Conservation (phyloP, 1,140 invertebrate genomes). For the Drosophila mojavensis region DNA sequence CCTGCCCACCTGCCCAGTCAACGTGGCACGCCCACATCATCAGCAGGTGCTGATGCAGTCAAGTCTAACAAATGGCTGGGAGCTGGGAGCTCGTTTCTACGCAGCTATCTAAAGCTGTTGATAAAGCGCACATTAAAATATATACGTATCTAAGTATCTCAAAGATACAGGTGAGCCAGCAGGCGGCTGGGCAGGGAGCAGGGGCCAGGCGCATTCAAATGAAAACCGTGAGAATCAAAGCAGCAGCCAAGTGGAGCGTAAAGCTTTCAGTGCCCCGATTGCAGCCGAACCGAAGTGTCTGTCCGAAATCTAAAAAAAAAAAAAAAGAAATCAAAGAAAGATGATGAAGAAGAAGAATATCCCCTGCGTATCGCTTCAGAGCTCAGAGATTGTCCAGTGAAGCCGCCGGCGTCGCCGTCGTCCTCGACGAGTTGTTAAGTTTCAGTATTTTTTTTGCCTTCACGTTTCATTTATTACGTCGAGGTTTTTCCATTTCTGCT, state of each 20-base stretch:
- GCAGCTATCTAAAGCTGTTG: conserved; percentile 73
- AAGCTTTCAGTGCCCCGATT: conserved; percentile 72
- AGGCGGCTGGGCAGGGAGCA: not conserved
- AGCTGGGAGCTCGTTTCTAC: conserved; percentile 7
- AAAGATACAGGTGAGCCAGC: conserved; percentile 57
- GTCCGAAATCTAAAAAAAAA: conserved; percentile 45
- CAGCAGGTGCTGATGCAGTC: conserved; percentile 42
- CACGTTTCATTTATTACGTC: conserved; percentile 75
- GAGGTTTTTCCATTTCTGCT: conserved; percentile 49
- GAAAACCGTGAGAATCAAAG: conserved; percentile 80
- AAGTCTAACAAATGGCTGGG: conserved; percentile 56
- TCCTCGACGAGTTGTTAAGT: conserved; percentile 57
- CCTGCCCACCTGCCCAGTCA: conserved; percentile 6
- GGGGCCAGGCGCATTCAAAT: conserved; percentile 62
- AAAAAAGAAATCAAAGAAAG: no score
- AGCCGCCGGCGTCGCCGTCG: conserved; percentile 6
- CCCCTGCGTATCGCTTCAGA: conserved; percentile 6
- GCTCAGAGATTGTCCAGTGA: conserved; percentile 60
- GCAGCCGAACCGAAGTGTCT: conserved; percentile 16
- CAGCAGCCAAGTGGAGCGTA: conserved; percentile 76
- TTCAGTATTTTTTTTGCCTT: conserved; percentile 50
- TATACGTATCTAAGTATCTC: conserved; percentile 77
- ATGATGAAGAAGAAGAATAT: no score
- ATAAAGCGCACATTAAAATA: conserved; percentile 81
- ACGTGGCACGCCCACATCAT: conserved; percentile 21